Conservation (phyloP, 2,888 invertebrate genomes). For the Blomia tropicalis region DNA sequence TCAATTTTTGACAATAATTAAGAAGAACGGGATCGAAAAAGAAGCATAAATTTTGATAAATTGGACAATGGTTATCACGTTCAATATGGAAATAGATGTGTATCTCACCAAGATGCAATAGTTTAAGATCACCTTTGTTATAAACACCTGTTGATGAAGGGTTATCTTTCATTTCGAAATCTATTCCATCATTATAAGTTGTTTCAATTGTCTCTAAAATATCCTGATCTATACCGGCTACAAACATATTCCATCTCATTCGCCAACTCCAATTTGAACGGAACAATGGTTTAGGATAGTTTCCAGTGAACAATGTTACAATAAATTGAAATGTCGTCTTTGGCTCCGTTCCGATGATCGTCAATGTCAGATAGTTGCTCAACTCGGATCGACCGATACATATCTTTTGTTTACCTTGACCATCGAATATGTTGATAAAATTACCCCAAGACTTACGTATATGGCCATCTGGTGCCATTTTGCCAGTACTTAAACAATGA, state of each 20-base stretch:
- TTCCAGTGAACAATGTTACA: constrained; percentile 6
- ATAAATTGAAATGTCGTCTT: background rate
- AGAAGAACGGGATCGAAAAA: constrained; percentile 5
- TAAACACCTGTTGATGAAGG: background rate
- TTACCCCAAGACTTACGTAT: background rate
- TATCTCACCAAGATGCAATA: constrained; percentile 6
- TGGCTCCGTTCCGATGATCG: background rate
- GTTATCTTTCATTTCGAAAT: background rate
- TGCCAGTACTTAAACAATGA: background rate
- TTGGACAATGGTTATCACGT: background rate
- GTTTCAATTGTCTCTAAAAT: too few relatives aligned
- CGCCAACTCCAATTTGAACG: constrained; percentile 1
- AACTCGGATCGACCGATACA: background rate
- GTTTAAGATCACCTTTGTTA: background rate
- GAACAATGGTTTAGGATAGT: constrained; percentile 10
- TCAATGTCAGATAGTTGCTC: background rate
- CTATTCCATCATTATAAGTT: background rate
- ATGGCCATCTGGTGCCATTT: background rate
- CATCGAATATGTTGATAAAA: constrained; percentile 10
- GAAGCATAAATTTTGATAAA: constrained; percentile 12
- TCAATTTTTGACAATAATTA: background rate
- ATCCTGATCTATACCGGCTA: background rate
- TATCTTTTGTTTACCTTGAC: background rate
- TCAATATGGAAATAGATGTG: constrained; percentile 14
- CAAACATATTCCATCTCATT: constrained; percentile 11